Evolutionary conservation across 2,797 vertebrate species (phyloP).

Genomic region (Centroberyx gerrardi): DNA sequence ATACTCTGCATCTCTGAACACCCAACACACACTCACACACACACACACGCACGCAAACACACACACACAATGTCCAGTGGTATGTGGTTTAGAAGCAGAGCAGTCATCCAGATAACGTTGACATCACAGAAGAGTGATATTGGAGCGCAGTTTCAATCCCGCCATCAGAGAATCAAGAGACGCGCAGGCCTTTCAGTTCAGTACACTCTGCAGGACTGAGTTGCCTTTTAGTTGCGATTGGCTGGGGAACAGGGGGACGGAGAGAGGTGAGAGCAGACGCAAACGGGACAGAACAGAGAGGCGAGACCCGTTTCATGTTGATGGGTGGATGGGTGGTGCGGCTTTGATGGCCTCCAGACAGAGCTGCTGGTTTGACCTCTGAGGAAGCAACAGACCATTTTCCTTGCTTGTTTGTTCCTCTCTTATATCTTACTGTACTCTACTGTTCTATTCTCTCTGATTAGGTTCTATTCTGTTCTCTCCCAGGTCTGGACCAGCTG

Average conservation of each 20-base stretch:
- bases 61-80: background rate
- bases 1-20: background rate
- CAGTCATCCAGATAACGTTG: slow-evolving; percentile 55
- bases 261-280: slow-evolving; percentile 26
- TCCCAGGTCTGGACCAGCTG: slow-evolving; percentile 92
- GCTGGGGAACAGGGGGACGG: background rate
- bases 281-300: slow-evolving; percentile 6
- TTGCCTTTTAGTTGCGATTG: slow-evolving; percentile 24
- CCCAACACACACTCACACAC: background rate
- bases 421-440: slow-evolving; percentile 14
- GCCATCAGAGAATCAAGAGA: slow-evolving; percentile 32
- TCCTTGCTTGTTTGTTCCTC: background rate
- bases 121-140: slow-evolving; percentile 50
- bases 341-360: slow-evolving; percentile 18
- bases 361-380: slow-evolving; percentile 37
- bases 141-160: slow-evolving; percentile 39
- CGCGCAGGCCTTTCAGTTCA: slow-evolving; percentile 24
- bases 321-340: background rate
- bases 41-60: background rate
- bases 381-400: background rate
- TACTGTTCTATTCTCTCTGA: slow-evolving; percentile 9
- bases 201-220: slow-evolving; percentile 10
- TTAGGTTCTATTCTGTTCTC: slow-evolving; percentile 24
- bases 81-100: slow-evolving; percentile 33
- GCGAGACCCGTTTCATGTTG: slow-evolving; percentile 22